Percentiles rank a stretch among this genome's conserved stretches.
These are phyloP conservation scores for Calyptomena viridis DNA, from an alignment of 2,113 vertebrate genomes.

Conservation along the genomic window DNA sequence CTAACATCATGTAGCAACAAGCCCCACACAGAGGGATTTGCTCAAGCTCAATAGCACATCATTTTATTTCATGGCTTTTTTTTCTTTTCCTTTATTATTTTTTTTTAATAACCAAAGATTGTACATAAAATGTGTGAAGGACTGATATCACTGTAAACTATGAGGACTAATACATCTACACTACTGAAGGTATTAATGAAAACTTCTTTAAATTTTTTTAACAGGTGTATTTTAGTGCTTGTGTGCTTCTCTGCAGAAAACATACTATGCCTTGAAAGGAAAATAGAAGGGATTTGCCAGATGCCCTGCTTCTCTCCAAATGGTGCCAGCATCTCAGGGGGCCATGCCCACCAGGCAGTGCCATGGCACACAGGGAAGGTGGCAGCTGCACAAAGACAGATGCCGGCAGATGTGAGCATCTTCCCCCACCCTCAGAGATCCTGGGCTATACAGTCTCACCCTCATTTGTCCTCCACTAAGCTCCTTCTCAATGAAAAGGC, in stretches of 20 bases:
- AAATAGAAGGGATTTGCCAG: neutral
- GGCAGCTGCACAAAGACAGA: neutral
- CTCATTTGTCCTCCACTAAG: neutral
- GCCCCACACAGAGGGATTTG: neutral
- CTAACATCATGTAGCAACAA: neutral
- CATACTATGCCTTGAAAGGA: neutral
- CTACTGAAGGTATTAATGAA: neutral
- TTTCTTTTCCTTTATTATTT: neutral
- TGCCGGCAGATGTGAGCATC: accelerated
- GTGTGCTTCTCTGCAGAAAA: neutral
- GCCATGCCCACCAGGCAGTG: neutral
- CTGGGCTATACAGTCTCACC: neutral
- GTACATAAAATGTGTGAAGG: neutral
- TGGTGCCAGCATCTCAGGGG: accelerated
- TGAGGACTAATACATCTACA: neutral
- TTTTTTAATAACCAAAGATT: neutral
- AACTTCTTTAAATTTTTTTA: neutral
- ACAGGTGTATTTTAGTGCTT: neutral
- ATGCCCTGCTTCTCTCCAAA: neutral
- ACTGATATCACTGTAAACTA: neutral
- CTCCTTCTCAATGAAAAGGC: neutral
- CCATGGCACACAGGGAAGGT: neutral
- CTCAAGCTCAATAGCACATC: neutral
- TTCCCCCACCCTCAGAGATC: neutral
- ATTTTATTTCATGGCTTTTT: neutral